Evolutionary conservation across 2,888 invertebrate genomes (phyloP).

Genomic region (Thyatira batis): DNA sequence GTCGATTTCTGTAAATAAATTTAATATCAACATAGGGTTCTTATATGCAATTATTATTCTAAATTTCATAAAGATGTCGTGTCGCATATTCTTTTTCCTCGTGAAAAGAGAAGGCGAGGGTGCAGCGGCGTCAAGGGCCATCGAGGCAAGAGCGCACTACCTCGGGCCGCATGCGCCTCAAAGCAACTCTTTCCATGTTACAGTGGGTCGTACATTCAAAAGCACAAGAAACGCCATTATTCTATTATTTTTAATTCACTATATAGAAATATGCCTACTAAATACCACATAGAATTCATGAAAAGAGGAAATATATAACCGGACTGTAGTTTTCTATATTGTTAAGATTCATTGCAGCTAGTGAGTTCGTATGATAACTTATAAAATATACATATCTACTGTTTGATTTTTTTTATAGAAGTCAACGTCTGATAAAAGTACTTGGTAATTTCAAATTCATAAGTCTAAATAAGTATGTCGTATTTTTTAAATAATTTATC

Average conservation of each 20-base stretch:
- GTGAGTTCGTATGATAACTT: too few species aligned
- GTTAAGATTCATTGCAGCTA: too few species aligned
- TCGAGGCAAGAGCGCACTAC: conserved; percentile 63
- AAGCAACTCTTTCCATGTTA: conserved; percentile 61
- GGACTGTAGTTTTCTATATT: too few species aligned
- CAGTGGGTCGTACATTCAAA: conserved; percentile 60
- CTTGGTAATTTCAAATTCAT: too few species aligned
- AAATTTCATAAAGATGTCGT: conserved; percentile 26
- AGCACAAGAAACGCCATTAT: conserved; percentile 50
- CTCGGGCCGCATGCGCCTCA: conserved; percentile 62
- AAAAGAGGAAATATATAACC: not conserved
- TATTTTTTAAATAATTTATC: too few species aligned
- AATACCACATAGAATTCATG: not conserved
- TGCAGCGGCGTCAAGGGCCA: conserved; percentile 65
- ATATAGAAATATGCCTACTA: conserved; percentile 1
- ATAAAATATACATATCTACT: too few species aligned
- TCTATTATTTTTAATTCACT: conserved; percentile 11
- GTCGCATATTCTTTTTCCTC: conserved; percentile 47
- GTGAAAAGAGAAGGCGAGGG: conserved; percentile 62
- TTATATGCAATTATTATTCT: conserved; percentile 8
- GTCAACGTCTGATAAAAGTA: too few species aligned
- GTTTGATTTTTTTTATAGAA: too few species aligned
- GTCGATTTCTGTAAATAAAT: too few species aligned
- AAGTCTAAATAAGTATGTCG: too few species aligned
- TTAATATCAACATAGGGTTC: not conserved